phyloP scores from a whole-genome alignment of 1,140 invertebrate genomes.

The Aphidius ervi region DNA sequence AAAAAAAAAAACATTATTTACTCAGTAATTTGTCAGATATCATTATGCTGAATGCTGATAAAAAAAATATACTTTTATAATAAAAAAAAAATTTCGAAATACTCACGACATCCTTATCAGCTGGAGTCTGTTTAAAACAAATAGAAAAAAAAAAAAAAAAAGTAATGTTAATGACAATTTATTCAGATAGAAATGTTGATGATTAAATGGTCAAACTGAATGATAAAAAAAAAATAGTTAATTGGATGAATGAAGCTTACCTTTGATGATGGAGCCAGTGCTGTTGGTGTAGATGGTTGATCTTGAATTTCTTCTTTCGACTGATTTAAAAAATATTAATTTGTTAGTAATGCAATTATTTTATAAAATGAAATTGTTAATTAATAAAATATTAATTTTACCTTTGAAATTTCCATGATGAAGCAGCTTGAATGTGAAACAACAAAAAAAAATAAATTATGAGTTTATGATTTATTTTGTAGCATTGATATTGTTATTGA shows the following conservation, averaged over 20 bases:
- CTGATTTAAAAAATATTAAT: constrained; percentile 24
- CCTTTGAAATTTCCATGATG: constrained; percentile 37
- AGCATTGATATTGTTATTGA: no score
- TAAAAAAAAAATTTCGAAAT: constrained; percentile 16
- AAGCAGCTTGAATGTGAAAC: constrained; percentile 28
- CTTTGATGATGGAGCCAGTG: constrained; percentile 36
- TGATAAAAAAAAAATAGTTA: neutral
- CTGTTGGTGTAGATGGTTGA: constrained; percentile 40
- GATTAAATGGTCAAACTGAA: neutral
- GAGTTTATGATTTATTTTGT: no score
- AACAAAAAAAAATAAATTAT: no score
- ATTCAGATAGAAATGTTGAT: constrained; percentile 1
- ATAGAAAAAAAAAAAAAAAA: constrained; percentile 6
- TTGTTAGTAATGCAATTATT: constrained; percentile 15
- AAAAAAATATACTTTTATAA: neutral
- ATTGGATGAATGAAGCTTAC: constrained; percentile 19
- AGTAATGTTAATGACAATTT: constrained; percentile 2
- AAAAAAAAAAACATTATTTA: no score
- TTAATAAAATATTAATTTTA: constrained; percentile 23
- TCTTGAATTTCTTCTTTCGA: constrained; percentile 43
- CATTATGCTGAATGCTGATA: no score
- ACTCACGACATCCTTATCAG: constrained; percentile 38
- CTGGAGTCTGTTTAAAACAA: constrained; percentile 29
- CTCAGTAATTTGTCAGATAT: no score
- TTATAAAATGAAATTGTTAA: constrained; percentile 1